A percentile compares a stretch with the other conserved stretches of the same genome.
phyloP scores from a whole-genome alignment of 2,797 vertebrate genomes.

The Scolopax rusticola region DNA sequence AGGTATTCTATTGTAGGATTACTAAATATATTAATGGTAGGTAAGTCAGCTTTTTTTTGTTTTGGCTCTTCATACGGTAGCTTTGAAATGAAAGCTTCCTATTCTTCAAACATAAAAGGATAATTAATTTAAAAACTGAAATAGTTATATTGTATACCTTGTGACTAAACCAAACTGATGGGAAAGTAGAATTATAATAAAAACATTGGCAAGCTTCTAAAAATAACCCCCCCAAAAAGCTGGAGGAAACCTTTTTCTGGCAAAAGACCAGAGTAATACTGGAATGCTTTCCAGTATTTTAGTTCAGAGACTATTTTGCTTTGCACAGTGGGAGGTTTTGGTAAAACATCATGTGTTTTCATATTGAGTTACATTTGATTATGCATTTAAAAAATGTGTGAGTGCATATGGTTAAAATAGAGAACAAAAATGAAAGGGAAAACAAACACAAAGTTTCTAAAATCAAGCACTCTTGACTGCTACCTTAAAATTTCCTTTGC shows the following conservation, averaged over 20 bases:
- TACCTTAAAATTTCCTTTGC: neutral
- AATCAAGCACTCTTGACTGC: neutral
- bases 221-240: neutral
- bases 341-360: neutral
- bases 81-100: neutral
- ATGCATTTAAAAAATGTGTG: neutral
- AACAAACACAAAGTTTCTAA: neutral
- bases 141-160: neutral
- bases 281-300: conserved; percentile 6
- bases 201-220: neutral
- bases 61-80: neutral
- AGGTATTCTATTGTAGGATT: neutral
- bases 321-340: neutral
- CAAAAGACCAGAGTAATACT: neutral
- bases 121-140: neutral
- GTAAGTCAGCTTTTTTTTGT: neutral
- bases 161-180: neutral
- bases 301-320: conserved; percentile 10
- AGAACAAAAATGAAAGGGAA: neutral
- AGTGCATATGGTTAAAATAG: neutral
- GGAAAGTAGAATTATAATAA: neutral
- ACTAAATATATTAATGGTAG: neutral
- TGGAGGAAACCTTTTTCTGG: neutral
- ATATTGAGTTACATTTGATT: neutral
- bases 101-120: neutral